Base-by-base conservation (phyloP, 1,140 invertebrate species). In the Leptinotarsa undecemlineata region DNA sequence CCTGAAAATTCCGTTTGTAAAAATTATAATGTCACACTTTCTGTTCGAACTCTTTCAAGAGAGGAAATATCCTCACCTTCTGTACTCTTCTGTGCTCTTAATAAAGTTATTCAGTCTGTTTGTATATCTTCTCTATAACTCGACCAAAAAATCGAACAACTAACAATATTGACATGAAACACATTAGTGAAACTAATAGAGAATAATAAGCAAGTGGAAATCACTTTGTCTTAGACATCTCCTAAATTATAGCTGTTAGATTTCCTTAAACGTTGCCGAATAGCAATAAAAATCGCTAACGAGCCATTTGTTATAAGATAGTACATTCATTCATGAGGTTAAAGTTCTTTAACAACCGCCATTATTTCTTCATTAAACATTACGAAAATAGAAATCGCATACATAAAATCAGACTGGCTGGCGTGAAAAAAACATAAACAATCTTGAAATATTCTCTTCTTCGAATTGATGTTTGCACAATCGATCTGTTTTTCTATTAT, bases 351-450 rank as follows among this genome's bases (percentile, higher is more conserved):
- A 57, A 57, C 51, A 17, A 19, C 51, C 51, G 51, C 15, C 51
- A 57, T 57, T 57, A 57, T 57, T 17, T 57, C 51, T 57, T 57
- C 17, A 57, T 57, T 57, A 57, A 57, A 57, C 51, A 57, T 57
- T 57, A 57, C 51, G 51, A 57, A 57, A 57, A 57, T 57, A 57
- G 51, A 57, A 57, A 57, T 57, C n/a, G 51, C 51, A 57, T 17
- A 57, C 6, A 57, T 57, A 57, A 57, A 57, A 0, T 57, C 3
- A 3, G 51, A 17, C 51, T 14, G 51, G 51, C 2, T 57, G 51
- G 51, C 51, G 51, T 57, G 15, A 57, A 57, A 57, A 57, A 57
- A 57, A 57, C 51, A 57, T 57, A 57, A 57, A 57, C 51, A 57
- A 57, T 57, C 51, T 57, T 6, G 15, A 19, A 57, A 57, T 57